phyloP scores from a whole-genome alignment of 2,888 invertebrate genomes.

The Andrena trimmerana region DNA sequence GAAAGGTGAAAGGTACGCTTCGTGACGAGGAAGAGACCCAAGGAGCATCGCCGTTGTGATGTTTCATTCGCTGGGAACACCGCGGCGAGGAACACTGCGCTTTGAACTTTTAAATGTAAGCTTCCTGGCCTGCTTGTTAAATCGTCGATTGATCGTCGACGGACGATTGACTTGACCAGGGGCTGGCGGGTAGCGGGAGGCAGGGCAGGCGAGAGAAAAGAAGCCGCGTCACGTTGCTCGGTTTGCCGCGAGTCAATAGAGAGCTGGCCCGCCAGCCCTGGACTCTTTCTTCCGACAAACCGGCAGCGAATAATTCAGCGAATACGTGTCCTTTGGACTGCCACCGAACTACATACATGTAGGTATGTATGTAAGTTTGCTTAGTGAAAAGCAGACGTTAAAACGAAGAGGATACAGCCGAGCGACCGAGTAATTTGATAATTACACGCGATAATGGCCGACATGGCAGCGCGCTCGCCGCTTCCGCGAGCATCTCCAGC shows the following conservation, averaged over 20 bases:
- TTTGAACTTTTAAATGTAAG: neutral
- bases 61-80: slow-evolving; percentile 8
- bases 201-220: neutral
- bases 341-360: no score
- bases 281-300: neutral
- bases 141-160: no score
- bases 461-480: neutral
- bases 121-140: no score
- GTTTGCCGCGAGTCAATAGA: neutral
- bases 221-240: neutral
- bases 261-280: neutral
- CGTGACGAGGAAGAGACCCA: slow-evolving; percentile 5
- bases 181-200: neutral
- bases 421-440: neutral
- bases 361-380: no score
- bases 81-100: neutral
- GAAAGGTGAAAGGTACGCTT: slow-evolving; percentile 65
- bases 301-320: neutral
- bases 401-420: no score
- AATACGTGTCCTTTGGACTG: no score
- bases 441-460: neutral
- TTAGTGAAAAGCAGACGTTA: no score
- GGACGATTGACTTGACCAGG: no score
- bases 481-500: slow-evolving; percentile 38
- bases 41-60: slow-evolving; percentile 40